Conservation (phyloP, 37 sponge, comb jelly and placozoan genomes). For the Geodia barretti region DNA sequence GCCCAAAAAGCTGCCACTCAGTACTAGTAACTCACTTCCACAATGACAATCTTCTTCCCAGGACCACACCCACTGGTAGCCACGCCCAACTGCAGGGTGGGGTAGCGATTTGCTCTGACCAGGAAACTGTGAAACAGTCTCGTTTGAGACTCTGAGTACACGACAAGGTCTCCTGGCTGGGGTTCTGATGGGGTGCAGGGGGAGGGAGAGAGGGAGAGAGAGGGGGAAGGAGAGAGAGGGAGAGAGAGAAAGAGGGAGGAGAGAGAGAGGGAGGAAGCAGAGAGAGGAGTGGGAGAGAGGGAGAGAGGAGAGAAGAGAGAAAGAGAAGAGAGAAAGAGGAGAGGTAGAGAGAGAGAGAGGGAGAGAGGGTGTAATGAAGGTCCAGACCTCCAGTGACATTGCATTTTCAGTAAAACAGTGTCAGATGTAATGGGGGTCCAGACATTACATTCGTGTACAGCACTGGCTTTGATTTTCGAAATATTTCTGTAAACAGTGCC, state of each 20-base stretch:
- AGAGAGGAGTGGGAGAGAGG: not conserved
- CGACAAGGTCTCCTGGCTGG: slow-evolving; percentile 15
- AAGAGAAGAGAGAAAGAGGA: too few species aligned
- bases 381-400: too few species aligned
- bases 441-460: too few species aligned
- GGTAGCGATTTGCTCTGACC: slow-evolving; percentile 57
- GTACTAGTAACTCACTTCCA: slow-evolving; percentile 48
- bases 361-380: too few species aligned
- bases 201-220: too few species aligned
- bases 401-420: too few species aligned
- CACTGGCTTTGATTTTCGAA: too few species aligned
- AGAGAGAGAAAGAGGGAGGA: not conserved
- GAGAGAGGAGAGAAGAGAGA: too few species aligned
- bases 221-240: not conserved
- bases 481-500: too few species aligned
- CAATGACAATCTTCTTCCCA: slow-evolving; percentile 54
- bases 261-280: not conserved
- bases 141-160: slow-evolving; percentile 60
- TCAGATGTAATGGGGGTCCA: too few species aligned
- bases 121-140: slow-evolving; percentile 74
- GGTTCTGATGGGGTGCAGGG: too few species aligned
- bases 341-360: not conserved
- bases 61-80: not conserved
- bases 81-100: slow-evolving; percentile 40
- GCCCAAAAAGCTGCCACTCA: not conserved